Percentiles rank a stretch among this genome's conserved stretches.
Evolutionary conservation across 2,888 invertebrate genomes (phyloP).

Genomic region (Orgyia antiqua): DNA sequence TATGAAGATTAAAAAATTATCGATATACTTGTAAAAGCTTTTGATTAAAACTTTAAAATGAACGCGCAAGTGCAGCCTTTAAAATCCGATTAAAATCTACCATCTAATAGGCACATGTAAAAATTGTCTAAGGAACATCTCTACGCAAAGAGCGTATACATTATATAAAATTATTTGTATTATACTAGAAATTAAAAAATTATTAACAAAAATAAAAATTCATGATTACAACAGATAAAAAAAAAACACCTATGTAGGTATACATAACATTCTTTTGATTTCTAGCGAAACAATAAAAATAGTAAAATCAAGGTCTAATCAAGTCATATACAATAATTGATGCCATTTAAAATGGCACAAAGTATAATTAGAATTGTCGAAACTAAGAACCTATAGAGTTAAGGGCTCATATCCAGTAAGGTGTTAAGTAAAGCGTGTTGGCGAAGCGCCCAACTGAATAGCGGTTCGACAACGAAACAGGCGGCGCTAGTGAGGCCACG

Average conservation of each 20-base stretch:
- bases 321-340: too few species aligned
- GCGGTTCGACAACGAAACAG: constrained; percentile 50
- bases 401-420: constrained; percentile 1
- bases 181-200: constrained; percentile 4
- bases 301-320: too few species aligned
- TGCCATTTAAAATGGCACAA: too few species aligned
- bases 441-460: constrained; percentile 72
- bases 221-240: too few species aligned
- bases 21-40: constrained; percentile 41
- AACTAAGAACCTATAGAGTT: too few species aligned
- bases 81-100: constrained; percentile 51
- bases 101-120: constrained; percentile 39
- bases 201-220: background rate
- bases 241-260: too few species aligned
- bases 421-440: constrained; percentile 25
- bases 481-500: constrained; percentile 11
- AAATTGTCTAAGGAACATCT: constrained; percentile 44
- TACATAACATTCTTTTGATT: too few species aligned
- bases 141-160: constrained; percentile 47
- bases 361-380: too few species aligned
- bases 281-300: too few species aligned
- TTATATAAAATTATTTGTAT: too few species aligned
- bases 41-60: constrained; percentile 24
- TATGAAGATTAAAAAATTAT: constrained; percentile 39
- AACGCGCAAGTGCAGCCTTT: constrained; percentile 27